Percentiles rank a stretch among this genome's conserved stretches.
Evolutionary conservation across 1,140 invertebrate genomes (phyloP).

Genomic region (Pogonomyrmex barbatus): DNA sequence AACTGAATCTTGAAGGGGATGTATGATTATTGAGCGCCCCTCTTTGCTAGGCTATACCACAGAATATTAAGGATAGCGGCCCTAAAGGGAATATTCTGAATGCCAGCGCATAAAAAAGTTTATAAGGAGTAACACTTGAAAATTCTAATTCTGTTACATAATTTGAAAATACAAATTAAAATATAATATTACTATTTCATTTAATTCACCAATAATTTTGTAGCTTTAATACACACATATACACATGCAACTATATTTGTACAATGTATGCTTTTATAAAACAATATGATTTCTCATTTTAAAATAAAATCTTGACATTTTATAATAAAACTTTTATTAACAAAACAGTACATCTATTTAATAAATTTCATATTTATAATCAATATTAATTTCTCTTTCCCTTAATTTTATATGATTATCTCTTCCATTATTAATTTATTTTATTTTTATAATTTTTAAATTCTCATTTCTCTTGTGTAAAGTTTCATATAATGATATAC

Average conservation of each 20-base stretch:
- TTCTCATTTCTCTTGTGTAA: not conserved
- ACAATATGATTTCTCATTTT: not conserved
- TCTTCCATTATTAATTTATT: not conserved
- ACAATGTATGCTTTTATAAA: not conserved
- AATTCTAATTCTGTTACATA: constrained; percentile 31
- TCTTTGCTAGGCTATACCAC: constrained; percentile 66
- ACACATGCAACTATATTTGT: not conserved
- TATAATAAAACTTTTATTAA: not conserved
- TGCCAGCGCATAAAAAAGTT: constrained; percentile 15
- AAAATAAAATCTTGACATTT: not conserved
- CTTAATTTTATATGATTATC: not conserved
- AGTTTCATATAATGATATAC: constrained; percentile 5
- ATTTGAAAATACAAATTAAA: constrained; percentile 2
- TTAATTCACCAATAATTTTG: not conserved
- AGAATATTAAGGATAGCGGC: constrained; percentile 76
- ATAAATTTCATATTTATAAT: not conserved
- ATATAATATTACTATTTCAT: not conserved
- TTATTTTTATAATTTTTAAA: not conserved
- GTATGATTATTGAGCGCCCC: constrained; percentile 80
- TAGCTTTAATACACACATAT: not conserved
- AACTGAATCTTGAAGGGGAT: constrained; percentile 80
- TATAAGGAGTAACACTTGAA: not conserved
- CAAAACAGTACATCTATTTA: not conserved
- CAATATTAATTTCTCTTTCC: not conserved
- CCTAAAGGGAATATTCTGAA: constrained; percentile 77